Conservation (phyloP, 2,888 invertebrate genomes). For the Tetragonula carbonaria region DNA sequence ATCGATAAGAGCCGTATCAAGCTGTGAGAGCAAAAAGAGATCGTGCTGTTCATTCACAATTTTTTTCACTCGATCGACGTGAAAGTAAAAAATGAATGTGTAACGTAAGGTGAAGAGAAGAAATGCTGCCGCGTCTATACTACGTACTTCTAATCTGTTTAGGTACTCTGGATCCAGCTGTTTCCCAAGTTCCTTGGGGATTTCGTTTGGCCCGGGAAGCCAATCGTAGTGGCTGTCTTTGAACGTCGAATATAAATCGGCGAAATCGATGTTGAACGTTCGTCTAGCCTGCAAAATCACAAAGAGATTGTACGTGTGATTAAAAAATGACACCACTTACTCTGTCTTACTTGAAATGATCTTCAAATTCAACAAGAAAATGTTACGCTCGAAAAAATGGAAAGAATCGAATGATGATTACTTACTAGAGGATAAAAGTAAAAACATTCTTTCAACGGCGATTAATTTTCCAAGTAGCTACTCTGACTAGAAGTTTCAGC, state of each 20-base stretch:
- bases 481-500: neutral
- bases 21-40: conserved; percentile 79
- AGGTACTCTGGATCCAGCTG: conserved; percentile 82
- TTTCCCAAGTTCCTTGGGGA: conserved; percentile 85
- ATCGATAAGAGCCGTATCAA: conserved; percentile 85
- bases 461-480: too few species aligned
- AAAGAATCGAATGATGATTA: too few species aligned
- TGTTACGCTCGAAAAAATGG: neutral
- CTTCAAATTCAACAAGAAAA: neutral
- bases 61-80: too few species aligned
- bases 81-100: too few species aligned
- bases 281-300: conserved; percentile 83
- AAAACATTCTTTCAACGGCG: too few species aligned
- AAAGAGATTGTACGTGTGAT: conserved; percentile 29
- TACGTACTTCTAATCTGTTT: conserved; percentile 83
- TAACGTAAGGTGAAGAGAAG: neutral
- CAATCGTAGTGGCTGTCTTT: conserved; percentile 84
- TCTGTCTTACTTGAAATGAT: neutral
- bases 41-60: too few species aligned
- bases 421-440: too few species aligned
- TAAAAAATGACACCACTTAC: neutral
- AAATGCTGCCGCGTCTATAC: conserved; percentile 49
- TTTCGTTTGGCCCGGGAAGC: conserved; percentile 84
- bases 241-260: conserved; percentile 83
- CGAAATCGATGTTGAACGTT: conserved; percentile 83